Evolutionary conservation across 2,113 vertebrate genomes (phyloP).

Genomic region (Garra rufa): DNA sequence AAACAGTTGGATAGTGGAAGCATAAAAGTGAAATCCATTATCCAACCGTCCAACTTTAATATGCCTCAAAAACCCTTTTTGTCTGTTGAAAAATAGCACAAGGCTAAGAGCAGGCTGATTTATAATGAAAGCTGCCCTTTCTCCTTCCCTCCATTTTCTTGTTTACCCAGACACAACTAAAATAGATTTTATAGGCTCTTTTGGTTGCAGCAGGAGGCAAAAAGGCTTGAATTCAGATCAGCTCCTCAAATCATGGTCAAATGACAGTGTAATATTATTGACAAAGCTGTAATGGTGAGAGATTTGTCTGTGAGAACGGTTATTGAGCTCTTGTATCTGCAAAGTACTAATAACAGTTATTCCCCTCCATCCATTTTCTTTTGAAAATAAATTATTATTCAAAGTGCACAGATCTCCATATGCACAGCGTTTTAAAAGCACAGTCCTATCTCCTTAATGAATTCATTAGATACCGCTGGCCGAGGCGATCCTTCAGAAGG

Average conservation of each 20-base stretch:
- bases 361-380: not conserved
- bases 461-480: slow-evolving; percentile 29
- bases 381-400: slow-evolving; percentile 9
- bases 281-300: slow-evolving; percentile 38
- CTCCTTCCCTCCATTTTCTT: slow-evolving; percentile 6
- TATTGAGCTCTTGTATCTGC: not conserved
- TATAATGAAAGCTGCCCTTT: slow-evolving; percentile 23
- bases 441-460: slow-evolving; percentile 31
- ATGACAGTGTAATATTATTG: not conserved
- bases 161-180: not conserved
- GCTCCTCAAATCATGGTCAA: slow-evolving; percentile 28
- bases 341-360: slow-evolving; percentile 5
- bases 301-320: slow-evolving; percentile 8
- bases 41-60: not conserved
- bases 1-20: not conserved
- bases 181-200: slow-evolving; percentile 25
- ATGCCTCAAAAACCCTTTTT: not conserved
- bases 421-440: slow-evolving; percentile 8
- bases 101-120: slow-evolving; percentile 23
- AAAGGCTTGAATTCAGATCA: slow-evolving; percentile 24
- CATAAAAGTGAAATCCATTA: not conserved
- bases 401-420: slow-evolving; percentile 18
- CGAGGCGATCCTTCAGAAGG: not conserved
- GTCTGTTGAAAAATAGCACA: not conserved
- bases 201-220: slow-evolving; percentile 23